Conservation (phyloP, 2,797 vertebrate species). For the Coendou prehensilis region DNA sequence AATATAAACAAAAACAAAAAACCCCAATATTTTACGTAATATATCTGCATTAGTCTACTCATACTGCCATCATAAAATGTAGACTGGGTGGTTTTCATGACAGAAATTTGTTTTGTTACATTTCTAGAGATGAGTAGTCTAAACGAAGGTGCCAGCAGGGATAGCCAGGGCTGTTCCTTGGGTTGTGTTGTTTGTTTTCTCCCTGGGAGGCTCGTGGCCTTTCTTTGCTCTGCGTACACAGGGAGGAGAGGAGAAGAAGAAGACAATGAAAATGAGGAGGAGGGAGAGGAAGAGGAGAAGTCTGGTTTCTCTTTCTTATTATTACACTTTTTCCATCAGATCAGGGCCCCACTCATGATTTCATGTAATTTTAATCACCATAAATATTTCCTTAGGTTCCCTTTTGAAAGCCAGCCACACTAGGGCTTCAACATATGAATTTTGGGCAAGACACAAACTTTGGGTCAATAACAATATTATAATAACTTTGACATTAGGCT, state of each 20-base stretch:
- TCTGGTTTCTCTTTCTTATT: neutral
- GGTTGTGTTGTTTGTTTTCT: neutral
- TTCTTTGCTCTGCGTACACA: neutral
- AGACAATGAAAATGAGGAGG: neutral
- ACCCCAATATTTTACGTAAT: neutral
- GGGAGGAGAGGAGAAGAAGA: neutral
- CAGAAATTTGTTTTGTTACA: neutral
- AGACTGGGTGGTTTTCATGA: neutral
- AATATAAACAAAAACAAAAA: neutral
- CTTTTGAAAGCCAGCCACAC: neutral
- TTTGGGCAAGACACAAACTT: neutral
- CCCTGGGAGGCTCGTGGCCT: neutral
- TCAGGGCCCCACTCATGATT: neutral
- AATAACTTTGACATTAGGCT: neutral
- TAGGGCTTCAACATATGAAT: neutral
- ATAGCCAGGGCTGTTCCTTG: neutral
- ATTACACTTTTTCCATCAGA: too few relatives aligned
- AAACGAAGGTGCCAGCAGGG: neutral
- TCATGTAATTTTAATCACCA: neutral
- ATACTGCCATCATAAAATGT: neutral
- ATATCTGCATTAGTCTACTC: neutral
- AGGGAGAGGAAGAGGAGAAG: neutral
- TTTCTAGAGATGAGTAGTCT: neutral
- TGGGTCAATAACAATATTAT: neutral
- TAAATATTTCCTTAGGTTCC: neutral